Evolutionary conservation across 2,113 vertebrate genomes (phyloP), one percentile per base, ranked within the genome.

Genomic region (Paralichthys olivaceus): DNA sequence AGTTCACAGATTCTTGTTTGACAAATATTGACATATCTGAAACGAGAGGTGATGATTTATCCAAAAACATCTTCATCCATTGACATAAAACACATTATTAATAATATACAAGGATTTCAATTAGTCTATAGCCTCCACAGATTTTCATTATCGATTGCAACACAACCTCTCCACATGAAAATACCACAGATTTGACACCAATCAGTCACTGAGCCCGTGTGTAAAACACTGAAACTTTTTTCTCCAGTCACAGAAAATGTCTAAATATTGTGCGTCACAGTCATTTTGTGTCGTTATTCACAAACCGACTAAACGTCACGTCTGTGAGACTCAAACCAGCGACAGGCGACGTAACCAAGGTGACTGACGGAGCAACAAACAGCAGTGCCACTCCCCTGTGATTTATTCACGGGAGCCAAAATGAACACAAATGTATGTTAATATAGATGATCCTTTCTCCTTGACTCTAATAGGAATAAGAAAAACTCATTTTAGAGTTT

Each of bases 401-500:
- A 87, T 79, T 76, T 87, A 80, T 61, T 85, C 79, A 85, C 62
- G 49, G 49, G 5, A 23, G 47, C 25, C 51, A 63, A 84, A 85
- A 86, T 84, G 82, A 89, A 84, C 81, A 69, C 81, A 92, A 90
- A 91, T 85, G 76, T 68, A 71, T 86, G 81, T 83, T 84, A 90
- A 89, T 89, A 20, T 28, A 69, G 81, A 84, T 5, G 28, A 79
- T 84, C 86, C 71, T 81, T 89, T 84, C 86, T 90, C 80, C 87
- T 90, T 83, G 86, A 91, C 90, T 87, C 87, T 83, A 90, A 91
- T 78, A 70, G 79, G 82, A 91, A 87, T 72, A 67, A 74, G 88
- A 64, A 86, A 91, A 92, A 88, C 43, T 89, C 60, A 82, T 90
- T 91, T 87, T 87, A 83, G 84, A 88, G 89, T 91, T 91, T 87